Base-by-base conservation (phyloP, 2,113 vertebrate genomes). In the Mesocricetus auratus region DNA sequence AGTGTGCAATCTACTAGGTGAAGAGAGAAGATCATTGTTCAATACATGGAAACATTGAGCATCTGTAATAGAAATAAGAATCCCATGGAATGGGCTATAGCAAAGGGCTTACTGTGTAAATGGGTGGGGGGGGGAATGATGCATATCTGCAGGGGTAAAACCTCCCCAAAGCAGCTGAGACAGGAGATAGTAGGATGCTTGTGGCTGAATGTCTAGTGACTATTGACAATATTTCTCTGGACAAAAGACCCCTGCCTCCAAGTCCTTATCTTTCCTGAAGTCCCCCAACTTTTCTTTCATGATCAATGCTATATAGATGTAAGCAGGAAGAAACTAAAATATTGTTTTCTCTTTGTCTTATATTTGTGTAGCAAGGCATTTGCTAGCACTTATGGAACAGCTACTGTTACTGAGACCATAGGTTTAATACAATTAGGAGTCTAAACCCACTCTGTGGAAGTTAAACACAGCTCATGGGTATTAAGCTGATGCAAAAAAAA, bases 371-470 rank as follows among this genome's bases (percentile, higher is more conserved):
- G 74, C 39, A 88, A 95, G 36, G 74, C n/a, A 88, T 85, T 74
- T 21, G 33, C 33, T 62, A 82, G 86, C 7, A 82, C 60, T n/a
- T 58, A 31, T 66, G 42, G 26, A 94, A 86, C 42, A 90, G 21
- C 39, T 95, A 93, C 79, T 92, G 60, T 90, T 95, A 93, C 6
- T 6, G 42, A 29, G 56, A 86, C 47, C 77, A 56, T 5, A 47
- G 66, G 53, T 96, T 96, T 93, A 97, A 94, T 87, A 73, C 17
- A 96, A 91, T 91, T 89, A 89, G 58, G 39, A 89, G 91, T 96
- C 92, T 94, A 92, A 93, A 71, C 11, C 5, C 53, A 83, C 73
- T 77, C 64, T 93, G 93, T 82, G 62, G 82, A 94, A 91, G 82
- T 95, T 94, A 96, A 91, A 91, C 62, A 93, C 0, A 3, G 68